Percentiles rank a stretch among this genome's conserved stretches.
Evolutionary conservation across 2,888 invertebrate species (phyloP).

Genomic region (Scaptomyza reducta): DNA sequence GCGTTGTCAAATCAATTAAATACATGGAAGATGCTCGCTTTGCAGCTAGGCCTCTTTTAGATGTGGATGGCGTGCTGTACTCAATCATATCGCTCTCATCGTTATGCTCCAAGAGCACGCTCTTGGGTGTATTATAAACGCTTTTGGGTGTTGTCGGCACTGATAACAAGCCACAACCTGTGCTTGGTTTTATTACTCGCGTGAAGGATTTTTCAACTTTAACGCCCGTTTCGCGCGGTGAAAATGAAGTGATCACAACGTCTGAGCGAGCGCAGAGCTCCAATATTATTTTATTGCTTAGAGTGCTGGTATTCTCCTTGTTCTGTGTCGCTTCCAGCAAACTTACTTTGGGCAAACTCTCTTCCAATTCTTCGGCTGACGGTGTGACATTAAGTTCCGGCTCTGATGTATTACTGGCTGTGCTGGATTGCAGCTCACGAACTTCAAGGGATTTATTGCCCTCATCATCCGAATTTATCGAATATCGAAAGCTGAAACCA

Average conservation of each 20-base stretch:
- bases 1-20: conserved; percentile 82
- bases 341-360: conserved; percentile 67
- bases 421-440: conserved; percentile 31
- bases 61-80: conserved; percentile 76
- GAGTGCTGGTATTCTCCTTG: conserved; percentile 69
- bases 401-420: conserved; percentile 7
- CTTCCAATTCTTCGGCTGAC: conserved; percentile 40
- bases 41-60: conserved; percentile 46
- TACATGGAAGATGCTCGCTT: conserved; percentile 77
- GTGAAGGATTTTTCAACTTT: conserved; percentile 80
- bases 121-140: conserved; percentile 73
- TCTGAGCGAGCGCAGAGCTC: conserved; percentile 74
- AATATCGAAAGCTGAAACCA: conserved; percentile 76
- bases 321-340: conserved; percentile 71
- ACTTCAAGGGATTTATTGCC: conserved; percentile 74
- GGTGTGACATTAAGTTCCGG: conserved; percentile 44
- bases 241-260: conserved; percentile 82
- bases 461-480: conserved; percentile 80
- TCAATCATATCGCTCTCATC: conserved; percentile 67
- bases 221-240: conserved; percentile 79
- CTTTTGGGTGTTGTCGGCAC: conserved; percentile 58
- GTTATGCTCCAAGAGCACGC: conserved; percentile 64
- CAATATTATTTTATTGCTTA: conserved; percentile 51
- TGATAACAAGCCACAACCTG: conserved; percentile 9
- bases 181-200: conserved; percentile 55